Conservation (phyloP, 2,888 invertebrate genomes). For the Oconnorella tubifera region DNA sequence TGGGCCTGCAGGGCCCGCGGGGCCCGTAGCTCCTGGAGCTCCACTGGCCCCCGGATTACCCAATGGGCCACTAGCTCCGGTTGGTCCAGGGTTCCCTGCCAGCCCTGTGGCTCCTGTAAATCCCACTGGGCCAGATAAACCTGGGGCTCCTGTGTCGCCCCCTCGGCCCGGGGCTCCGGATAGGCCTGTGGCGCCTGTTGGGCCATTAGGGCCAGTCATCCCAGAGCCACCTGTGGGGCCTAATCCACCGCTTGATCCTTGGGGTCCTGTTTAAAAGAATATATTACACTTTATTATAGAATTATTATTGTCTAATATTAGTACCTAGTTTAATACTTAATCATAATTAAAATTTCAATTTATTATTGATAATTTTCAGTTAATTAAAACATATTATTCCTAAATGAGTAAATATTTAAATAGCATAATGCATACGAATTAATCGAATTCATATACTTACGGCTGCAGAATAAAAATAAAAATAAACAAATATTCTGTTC, state of each 20-base stretch:
- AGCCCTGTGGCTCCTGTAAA: neutral
- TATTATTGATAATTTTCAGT: too few species aligned
- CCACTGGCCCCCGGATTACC: conserved; percentile 5
- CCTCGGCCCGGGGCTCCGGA: neutral
- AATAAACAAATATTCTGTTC: too few species aligned
- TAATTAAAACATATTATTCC: too few species aligned
- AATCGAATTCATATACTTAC: too few species aligned
- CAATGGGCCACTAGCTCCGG: neutral
- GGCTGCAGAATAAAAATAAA: too few species aligned
- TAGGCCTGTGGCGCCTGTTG: neutral
- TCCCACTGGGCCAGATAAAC: neutral
- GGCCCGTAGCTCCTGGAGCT: conserved; percentile 8
- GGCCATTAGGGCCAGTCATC: neutral
- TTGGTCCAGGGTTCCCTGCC: neutral
- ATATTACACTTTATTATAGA: too few species aligned
- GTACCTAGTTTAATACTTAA: too few species aligned
- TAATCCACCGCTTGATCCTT: neutral
- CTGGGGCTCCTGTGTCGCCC: neutral
- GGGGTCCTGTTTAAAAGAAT: neutral
- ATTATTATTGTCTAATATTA: too few species aligned
- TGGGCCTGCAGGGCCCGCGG: conserved; percentile 15
- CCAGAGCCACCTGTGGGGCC: neutral
- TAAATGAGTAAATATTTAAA: too few species aligned
- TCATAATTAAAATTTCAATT: too few species aligned
- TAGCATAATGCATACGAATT: too few species aligned